Evolutionary conservation across 2,888 invertebrate species (phyloP), one percentile per base, ranked within the genome.

Genomic region (Sialis lutaria): DNA sequence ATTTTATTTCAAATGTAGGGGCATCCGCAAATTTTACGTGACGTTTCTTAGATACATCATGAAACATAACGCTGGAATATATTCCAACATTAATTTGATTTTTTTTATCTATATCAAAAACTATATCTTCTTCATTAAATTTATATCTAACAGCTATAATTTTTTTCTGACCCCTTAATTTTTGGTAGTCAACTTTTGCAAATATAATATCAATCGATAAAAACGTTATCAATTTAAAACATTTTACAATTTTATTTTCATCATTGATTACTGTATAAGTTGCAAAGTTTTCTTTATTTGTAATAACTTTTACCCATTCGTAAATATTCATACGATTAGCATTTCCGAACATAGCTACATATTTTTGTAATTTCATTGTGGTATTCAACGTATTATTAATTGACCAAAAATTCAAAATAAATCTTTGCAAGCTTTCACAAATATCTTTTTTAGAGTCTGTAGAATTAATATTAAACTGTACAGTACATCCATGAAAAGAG

Each of bases 1-100:
- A 61, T 53, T 67, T 67, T 43, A 74, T 66, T 46, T 72, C 64
- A 46, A 75, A 65, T 34, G 68, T 65, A 4, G 77, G 77, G 39
- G 72, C 67, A 50, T 69, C 70, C 2, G 72, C 72, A 51, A 67
- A 66, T 49, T 65, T 64, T 44, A 60, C 61, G 2, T 61, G 55
- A 6, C 72, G 67, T 4, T 67, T 60, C 6, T 56, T 55, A 1
- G 74, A 73, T 1, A 70, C 64, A 56, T 77, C 76, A 40, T 56
- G 58, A 53, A 64, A 65, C 52, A 57, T 56, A 5, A 65, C 58
- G 50, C 56, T 53, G 39, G 53, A 57, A 13, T 50, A 48, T 33
- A 64, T 50, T 12, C 52, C 49, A 5, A 56, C 42, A 52, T 12
- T 37, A 10, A 37, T 37, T 7, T 37, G 37, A 6, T 7, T n/a